A percentile compares a stretch with the other conserved stretches of the same genome.
phyloP scores from a whole-genome alignment of 2,888 invertebrate species.

The Pinctada fucata region DNA sequence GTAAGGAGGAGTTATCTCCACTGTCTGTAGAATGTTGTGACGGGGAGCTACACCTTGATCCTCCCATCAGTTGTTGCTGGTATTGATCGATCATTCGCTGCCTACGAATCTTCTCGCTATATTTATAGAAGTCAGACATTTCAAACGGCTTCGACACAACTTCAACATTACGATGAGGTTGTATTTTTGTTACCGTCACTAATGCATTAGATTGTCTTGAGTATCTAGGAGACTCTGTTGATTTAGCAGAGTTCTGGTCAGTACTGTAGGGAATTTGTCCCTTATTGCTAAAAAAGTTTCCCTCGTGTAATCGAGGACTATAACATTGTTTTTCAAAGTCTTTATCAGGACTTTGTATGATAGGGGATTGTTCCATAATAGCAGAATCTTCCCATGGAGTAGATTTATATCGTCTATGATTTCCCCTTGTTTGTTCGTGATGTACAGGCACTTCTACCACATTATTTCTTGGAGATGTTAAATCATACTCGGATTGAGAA shows the following conservation, averaged over 20 bases:
- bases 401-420: slow-evolving; percentile 22
- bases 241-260: slow-evolving; percentile 46
- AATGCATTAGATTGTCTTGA: slow-evolving; percentile 58
- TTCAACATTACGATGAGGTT: slow-evolving; percentile 80
- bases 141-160: slow-evolving; percentile 97
- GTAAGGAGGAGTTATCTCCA: slow-evolving; percentile 45
- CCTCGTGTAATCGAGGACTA: slow-evolving; percentile 66
- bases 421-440: slow-evolving; percentile 48
- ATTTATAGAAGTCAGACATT: slow-evolving; percentile 98
- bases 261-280: slow-evolving; percentile 35
- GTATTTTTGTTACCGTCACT: slow-evolving; percentile 65
- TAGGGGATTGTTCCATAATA: slow-evolving; percentile 54
- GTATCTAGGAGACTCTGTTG: slow-evolving; percentile 50
- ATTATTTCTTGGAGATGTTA: slow-evolving; percentile 45
- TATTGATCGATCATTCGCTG: slow-evolving; percentile 75
- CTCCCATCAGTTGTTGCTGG: slow-evolving; percentile 64
- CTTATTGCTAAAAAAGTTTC: slow-evolving; percentile 30
- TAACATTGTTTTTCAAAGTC: slow-evolving; percentile 56
- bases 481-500: slow-evolving; percentile 63
- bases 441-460: slow-evolving; percentile 61
- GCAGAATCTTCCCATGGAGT: slow-evolving; percentile 50
- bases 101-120: slow-evolving; percentile 94
- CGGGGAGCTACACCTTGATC: slow-evolving; percentile 60
- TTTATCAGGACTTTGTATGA: slow-evolving; percentile 57
- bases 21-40: slow-evolving; percentile 66